Percentiles rank a stretch among this genome's conserved stretches.
phyloP scores from a whole-genome alignment of 2,888 invertebrate genomes.

The Parnassius mnemosyne region DNA sequence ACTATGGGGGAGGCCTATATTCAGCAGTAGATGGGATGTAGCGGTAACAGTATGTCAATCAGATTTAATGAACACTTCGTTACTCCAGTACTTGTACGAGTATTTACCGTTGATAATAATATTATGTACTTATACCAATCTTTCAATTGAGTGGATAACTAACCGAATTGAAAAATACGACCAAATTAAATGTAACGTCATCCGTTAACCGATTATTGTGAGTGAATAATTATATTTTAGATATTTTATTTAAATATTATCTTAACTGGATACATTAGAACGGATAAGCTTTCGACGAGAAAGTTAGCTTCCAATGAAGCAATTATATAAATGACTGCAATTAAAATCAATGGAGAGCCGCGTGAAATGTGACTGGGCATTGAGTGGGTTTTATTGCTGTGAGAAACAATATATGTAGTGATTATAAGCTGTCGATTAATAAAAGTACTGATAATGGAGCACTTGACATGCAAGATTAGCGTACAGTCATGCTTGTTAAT shows the following conservation, averaged over 20 bases:
- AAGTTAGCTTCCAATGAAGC: constrained; percentile 66
- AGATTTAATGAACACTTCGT: too few species aligned
- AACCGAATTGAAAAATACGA: too few species aligned
- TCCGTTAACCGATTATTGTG: constrained; percentile 43
- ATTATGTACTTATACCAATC: too few species aligned
- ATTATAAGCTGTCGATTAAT: constrained; percentile 65
- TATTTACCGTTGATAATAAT: too few species aligned
- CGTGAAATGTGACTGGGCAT: constrained; percentile 61
- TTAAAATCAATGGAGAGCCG: constrained; percentile 71
- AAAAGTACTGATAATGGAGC: constrained; percentile 52
- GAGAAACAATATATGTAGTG: constrained; percentile 70
- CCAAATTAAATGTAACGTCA: not conserved
- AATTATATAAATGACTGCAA: constrained; percentile 73
- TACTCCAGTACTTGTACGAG: too few species aligned
- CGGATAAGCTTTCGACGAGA: constrained; percentile 65
- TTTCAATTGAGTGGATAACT: too few species aligned
- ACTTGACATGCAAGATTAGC: constrained; percentile 39
- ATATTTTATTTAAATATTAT: constrained; percentile 41
- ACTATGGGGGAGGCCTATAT: too few species aligned
- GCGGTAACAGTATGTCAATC: too few species aligned
- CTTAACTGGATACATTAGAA: constrained; percentile 67
- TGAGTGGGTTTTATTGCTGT: constrained; percentile 65
- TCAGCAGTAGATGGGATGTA: too few species aligned
- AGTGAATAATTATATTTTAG: not conserved
- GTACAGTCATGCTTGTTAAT: not conserved